Evolutionary conservation across 1,140 invertebrate species (phyloP), one percentile per base, ranked within the genome.

Genomic region (Aporrectodea caliginosa): DNA sequence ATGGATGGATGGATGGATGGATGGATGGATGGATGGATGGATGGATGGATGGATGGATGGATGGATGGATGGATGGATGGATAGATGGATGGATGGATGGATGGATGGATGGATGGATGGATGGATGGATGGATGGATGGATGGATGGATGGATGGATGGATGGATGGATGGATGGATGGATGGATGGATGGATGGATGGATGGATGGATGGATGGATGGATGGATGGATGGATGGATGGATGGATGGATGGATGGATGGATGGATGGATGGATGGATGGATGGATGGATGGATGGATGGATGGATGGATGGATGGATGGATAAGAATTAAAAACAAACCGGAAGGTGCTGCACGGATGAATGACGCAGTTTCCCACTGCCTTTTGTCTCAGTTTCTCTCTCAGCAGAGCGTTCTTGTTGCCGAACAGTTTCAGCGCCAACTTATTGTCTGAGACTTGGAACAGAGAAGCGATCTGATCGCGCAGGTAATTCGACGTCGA

Each of bases 221-320:
- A 2, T 69, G 69, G 58, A 2, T 69, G 69, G 58, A 2, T 33
- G 73, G n/a, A 0, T 33, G 73, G n/a, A 74, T 74, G 73, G n/a
- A 74, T 74, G 73, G n/a, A 74, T 74, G 73, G n/a, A 74, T 74
- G 73, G 31, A 74, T 74, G 73, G 31, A 74, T 74, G 73, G 31
- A 74, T 74, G 72, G 72, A 73, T 73, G 72, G 72, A 73, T 73
- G 72, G 72, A 73, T 73, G 72, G 72, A 73, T 73, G 72, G 72
- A 73, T 73, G 72, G 72, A 73, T 73, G 72, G 72, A 73, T 73
- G 72, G 72, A 73, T 73, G 72, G 72, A 73, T 73, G 72, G 72
- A 73, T 73, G 72, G 72, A 73, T 73, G 72, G 72, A 73, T 73
- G 72, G 72, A 73, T 73, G 72, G 72, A 73, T 73, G 72, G 72